phyloP scores from a whole-genome alignment of 2,888 invertebrate species.

The Hemistola chrysoprasaria region DNA sequence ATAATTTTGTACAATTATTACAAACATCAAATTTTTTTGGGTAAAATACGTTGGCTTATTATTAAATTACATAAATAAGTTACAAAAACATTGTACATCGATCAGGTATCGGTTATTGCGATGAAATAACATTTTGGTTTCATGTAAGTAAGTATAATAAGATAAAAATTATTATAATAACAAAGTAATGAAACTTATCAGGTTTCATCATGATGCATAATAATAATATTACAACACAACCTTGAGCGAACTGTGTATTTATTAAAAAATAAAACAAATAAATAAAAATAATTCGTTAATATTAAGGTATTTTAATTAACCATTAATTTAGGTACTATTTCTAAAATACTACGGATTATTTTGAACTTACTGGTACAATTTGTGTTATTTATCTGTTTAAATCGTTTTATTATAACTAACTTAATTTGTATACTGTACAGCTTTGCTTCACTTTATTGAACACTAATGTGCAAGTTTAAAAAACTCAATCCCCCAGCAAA shows the following conservation, averaged over 20 bases:
- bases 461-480: too few relatives aligned
- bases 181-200: conserved; percentile 19
- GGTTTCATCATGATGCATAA: conserved; percentile 13
- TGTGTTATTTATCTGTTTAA: background rate
- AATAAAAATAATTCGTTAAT: conserved; percentile 16
- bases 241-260: conserved; percentile 64
- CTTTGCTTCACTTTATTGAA: too few relatives aligned
- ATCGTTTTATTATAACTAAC: too few relatives aligned
- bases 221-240: conserved; percentile 70
- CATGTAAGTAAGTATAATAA: conserved; percentile 26
- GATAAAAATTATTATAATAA: conserved; percentile 15
- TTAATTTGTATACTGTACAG: too few relatives aligned
- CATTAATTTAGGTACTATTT: background rate
- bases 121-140: conserved; percentile 48
- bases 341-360: conserved; percentile 13
- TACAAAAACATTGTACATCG: conserved; percentile 55
- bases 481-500: too few relatives aligned
- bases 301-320: background rate
- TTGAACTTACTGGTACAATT: conserved; percentile 10
- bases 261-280: conserved; percentile 26
- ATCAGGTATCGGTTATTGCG: conserved; percentile 65
- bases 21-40: background rate
- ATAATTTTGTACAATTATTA: conserved; percentile 3
- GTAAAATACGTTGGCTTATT: conserved; percentile 5
- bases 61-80: conserved; percentile 15